Conservation (phyloP, 2,113 vertebrate genomes). For the Axis porcinus region DNA sequence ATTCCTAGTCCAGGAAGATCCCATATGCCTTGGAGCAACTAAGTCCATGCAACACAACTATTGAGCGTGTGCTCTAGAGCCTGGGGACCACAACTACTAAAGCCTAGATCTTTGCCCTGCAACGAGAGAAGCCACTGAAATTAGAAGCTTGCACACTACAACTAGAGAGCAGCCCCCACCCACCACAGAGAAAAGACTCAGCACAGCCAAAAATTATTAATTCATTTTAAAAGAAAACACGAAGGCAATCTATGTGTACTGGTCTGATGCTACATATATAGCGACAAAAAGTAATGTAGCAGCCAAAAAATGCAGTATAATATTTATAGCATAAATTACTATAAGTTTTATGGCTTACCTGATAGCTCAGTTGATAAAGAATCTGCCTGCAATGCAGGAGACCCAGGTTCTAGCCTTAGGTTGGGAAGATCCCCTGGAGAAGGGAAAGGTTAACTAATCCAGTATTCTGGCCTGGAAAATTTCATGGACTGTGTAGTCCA, state of each 20-base stretch:
- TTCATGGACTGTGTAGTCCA: background rate
- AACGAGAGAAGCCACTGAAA: background rate
- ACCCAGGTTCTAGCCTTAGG: background rate
- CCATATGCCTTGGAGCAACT: background rate
- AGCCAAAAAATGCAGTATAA: background rate
- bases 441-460: background rate
- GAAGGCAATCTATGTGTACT: background rate
- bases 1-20: background rate
- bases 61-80: background rate
- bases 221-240: background rate
- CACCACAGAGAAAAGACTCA: background rate
- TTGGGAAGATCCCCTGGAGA: background rate
- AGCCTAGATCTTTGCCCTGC: background rate
- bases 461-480: background rate
- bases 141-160: background rate
- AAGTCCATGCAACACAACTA: background rate
- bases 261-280: background rate
- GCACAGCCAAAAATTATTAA: background rate
- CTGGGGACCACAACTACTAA: background rate
- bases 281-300: background rate
- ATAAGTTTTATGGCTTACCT: background rate
- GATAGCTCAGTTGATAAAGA: background rate
- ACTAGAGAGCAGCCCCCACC: background rate
- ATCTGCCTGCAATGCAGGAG: background rate
- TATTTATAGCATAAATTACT: background rate